A percentile compares a stretch with the other conserved stretches of the same genome.
phyloP scores from a whole-genome alignment of 2,113 vertebrate genomes.

The Eubucco bourcierii region DNA sequence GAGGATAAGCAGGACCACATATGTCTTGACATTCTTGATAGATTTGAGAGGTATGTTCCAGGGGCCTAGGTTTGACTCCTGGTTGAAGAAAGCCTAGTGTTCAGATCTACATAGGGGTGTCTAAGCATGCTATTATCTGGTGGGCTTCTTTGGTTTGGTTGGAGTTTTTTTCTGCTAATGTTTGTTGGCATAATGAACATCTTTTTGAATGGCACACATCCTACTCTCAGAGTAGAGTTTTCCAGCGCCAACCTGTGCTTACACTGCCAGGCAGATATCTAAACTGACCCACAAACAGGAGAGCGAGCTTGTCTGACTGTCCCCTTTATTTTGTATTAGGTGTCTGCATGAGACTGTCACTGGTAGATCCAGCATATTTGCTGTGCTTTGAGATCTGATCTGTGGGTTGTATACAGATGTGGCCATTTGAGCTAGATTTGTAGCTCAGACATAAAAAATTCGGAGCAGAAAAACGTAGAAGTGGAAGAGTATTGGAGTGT shows the following conservation, averaged over 20 bases:
- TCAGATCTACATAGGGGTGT: background rate
- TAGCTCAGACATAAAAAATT: too few relatives aligned
- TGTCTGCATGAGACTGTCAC: background rate
- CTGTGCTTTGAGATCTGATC: background rate
- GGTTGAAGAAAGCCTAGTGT: background rate
- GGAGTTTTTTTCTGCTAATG: background rate
- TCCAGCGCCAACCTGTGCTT: background rate
- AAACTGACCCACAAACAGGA: background rate
- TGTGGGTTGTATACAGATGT: background rate
- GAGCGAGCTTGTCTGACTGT: background rate
- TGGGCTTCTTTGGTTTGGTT: background rate
- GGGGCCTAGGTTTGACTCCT: background rate
- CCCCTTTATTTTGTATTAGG: background rate
- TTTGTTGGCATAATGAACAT: background rate
- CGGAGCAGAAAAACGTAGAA: too few relatives aligned
- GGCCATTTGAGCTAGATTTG: too few relatives aligned
- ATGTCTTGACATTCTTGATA: background rate
- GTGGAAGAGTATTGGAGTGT: too few relatives aligned
- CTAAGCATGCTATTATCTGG: background rate
- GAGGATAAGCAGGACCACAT: background rate
- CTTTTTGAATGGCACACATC: background rate
- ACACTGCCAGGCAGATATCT: background rate
- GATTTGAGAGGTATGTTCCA: background rate
- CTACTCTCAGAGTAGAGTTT: background rate
- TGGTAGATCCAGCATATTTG: background rate